A percentile compares a stretch with the other conserved stretches of the same genome.
phyloP scores from a whole-genome alignment of 2,888 invertebrate species.

The Athalia circularis region DNA sequence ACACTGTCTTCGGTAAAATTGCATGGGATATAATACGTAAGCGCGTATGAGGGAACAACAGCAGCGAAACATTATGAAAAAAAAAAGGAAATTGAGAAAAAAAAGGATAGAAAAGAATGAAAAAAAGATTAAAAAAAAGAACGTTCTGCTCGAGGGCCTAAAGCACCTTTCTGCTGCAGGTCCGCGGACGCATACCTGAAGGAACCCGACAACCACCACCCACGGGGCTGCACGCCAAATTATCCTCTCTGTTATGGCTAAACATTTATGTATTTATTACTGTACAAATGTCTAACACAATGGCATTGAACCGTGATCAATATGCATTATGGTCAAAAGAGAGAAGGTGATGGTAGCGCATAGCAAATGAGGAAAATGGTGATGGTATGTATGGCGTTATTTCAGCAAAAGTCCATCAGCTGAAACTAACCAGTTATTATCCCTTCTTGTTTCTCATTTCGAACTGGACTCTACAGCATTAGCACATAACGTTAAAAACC shows the following conservation, averaged over 20 bases:
- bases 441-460: too few species aligned
- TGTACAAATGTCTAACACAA: constrained; percentile 62
- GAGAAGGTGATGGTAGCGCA: neutral
- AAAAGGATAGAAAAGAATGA: neutral
- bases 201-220: constrained; percentile 48
- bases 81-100: neutral
- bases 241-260: constrained; percentile 63
- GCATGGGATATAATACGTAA: constrained; percentile 10
- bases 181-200: constrained; percentile 10
- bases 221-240: constrained; percentile 60
- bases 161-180: neutral
- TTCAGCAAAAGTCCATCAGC: neutral
- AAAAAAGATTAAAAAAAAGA: too few species aligned
- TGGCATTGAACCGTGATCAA: constrained; percentile 60
- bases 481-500: too few species aligned
- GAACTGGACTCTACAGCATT: too few species aligned
- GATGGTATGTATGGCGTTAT: neutral
- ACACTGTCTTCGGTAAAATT: neutral
- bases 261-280: constrained; percentile 68
- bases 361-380: too few species aligned
- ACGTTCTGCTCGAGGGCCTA: too few species aligned
- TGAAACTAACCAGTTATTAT: neutral
- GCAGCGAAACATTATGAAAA: neutral
- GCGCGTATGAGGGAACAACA: constrained; percentile 12
- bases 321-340: constrained; percentile 56